These are phyloP conservation scores for Felis chaus DNA, from an alignment of 2,113 vertebrate species.

Conservation along the genomic window DNA sequence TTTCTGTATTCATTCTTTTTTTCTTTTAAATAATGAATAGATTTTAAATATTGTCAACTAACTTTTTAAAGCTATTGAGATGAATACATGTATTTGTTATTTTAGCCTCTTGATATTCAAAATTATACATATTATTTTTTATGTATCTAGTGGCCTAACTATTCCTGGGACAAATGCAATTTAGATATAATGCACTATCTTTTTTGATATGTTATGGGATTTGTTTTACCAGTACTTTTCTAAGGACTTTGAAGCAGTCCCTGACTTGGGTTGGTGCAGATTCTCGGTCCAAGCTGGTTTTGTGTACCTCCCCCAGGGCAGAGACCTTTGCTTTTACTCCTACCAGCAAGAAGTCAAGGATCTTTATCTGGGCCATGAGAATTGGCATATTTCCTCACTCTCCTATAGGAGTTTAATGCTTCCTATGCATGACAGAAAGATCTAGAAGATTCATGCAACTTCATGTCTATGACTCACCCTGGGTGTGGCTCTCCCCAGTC, in stretches of 20 bases:
- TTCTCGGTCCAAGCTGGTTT: background rate
- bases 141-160: background rate
- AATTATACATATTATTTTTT: background rate
- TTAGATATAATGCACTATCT: background rate
- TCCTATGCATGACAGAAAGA: background rate
- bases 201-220: background rate
- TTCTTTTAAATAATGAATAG: background rate
- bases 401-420: background rate
- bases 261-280: background rate
- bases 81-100: background rate
- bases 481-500: background rate
- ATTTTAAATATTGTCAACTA: background rate
- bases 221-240: background rate
- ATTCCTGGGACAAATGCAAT: background rate
- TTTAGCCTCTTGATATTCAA: background rate
- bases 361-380: background rate
- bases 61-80: background rate
- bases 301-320: rapidly evolving
- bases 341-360: background rate
- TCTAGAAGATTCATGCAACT: background rate
- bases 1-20: no score
- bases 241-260: background rate
- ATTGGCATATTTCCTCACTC: background rate
- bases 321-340: background rate
- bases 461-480: background rate